These are phyloP conservation scores for Melanchra persicariae DNA, from an alignment of 2,888 invertebrate genomes.

Conservation along the genomic window DNA sequence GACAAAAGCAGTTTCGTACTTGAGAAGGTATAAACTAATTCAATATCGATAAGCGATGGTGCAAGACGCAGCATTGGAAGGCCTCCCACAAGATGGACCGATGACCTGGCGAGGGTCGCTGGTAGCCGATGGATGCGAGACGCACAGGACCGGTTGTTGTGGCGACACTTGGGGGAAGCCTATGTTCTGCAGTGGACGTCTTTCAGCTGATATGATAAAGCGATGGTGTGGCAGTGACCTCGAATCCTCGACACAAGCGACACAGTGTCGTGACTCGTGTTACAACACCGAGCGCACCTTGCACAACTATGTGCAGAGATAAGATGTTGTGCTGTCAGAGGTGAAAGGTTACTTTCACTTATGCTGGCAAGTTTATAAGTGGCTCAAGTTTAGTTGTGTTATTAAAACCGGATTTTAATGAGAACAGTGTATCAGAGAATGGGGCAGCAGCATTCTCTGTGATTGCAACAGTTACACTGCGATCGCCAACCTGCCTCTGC, in stretches of 20 bases:
- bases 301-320: conserved; percentile 37
- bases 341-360: conserved; percentile 47
- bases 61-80: too few relatives aligned
- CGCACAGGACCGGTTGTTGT: too few relatives aligned
- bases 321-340: conserved; percentile 15
- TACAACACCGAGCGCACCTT: conserved; percentile 29
- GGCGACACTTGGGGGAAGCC: too few relatives aligned
- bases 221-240: conserved; percentile 44
- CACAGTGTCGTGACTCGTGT: conserved; percentile 21
- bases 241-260: conserved; percentile 38
- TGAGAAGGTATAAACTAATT: conserved; percentile 20
- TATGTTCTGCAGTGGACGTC: too few relatives aligned
- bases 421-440: neutral
- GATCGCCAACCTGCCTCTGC: too few relatives aligned
- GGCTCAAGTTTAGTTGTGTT: neutral
- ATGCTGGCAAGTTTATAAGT: neutral
- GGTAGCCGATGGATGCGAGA: too few relatives aligned
- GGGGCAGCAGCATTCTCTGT: too few relatives aligned
- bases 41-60: conserved; percentile 38
- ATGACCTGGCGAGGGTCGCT: too few relatives aligned
- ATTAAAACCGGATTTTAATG: neutral
- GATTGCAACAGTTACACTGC: too few relatives aligned
- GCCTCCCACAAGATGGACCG: too few relatives aligned
- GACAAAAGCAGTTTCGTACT: too few relatives aligned
- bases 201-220: too few relatives aligned